phyloP scores from a whole-genome alignment of 2,113 vertebrate genomes.

The Cheirogaleus medius region DNA sequence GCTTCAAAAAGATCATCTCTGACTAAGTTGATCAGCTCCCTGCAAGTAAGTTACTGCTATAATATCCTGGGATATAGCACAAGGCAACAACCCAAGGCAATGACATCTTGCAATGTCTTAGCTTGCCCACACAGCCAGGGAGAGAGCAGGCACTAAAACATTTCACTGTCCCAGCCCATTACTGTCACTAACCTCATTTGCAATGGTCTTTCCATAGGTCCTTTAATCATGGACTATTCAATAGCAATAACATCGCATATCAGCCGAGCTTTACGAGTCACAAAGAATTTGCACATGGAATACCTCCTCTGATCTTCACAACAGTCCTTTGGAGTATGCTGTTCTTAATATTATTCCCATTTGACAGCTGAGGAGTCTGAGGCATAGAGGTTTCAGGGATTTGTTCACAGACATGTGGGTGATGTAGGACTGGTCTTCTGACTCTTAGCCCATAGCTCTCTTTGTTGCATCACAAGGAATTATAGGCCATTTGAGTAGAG shows the following conservation, averaged over 20 bases:
- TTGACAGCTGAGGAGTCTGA: not conserved
- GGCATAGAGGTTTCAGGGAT: not conserved
- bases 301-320: not conserved
- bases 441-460: not conserved
- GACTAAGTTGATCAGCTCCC: not conserved
- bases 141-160: not conserved
- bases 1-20: slow-evolving; percentile 19
- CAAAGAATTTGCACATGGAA: not conserved
- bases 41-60: not conserved
- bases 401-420: not conserved
- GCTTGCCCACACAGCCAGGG: not conserved
- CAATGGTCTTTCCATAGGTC: not conserved
- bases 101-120: not conserved
- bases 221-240: not conserved
- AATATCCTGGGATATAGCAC: not conserved
- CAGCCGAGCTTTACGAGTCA: not conserved
- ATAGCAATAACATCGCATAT: not conserved
- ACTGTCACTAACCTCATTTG: not conserved
- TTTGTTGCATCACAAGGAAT: not conserved
- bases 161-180: not conserved
- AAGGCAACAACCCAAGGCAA: not conserved
- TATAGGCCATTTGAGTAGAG: not conserved
- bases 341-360: not conserved
- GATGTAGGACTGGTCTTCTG: not conserved
- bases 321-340: not conserved